Evolutionary conservation across 64 coral and sea anemone genomes (phyloP).

Genomic region (Pocillopora damicornis): DNA sequence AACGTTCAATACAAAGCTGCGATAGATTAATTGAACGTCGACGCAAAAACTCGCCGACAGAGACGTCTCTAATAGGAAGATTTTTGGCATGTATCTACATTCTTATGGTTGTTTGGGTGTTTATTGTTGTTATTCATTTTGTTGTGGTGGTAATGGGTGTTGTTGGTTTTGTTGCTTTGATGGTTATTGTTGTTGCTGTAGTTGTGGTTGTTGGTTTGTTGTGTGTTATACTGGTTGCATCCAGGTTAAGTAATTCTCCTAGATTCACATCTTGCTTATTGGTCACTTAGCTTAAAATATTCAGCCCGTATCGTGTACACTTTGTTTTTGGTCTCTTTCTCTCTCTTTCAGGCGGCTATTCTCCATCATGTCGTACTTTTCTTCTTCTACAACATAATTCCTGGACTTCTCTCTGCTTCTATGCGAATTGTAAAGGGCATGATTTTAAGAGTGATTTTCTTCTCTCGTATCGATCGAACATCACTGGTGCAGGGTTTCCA

Average conservation of each 20-base stretch:
- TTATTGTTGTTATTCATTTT: no score
- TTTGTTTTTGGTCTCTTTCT: background rate
- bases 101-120: background rate
- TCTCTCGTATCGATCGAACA: conserved; percentile 51
- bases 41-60: no score
- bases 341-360: conserved; percentile 28
- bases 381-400: conserved; percentile 75
- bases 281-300: no score
- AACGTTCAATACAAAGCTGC: no score
- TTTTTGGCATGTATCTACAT: background rate
- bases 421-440: conserved; percentile 49
- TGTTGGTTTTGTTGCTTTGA: no score
- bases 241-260: no score
- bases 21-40: no score
- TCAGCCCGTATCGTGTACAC: no score
- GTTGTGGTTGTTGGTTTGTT: no score
- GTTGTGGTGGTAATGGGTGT: no score
- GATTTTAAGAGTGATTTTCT: conserved; percentile 41
- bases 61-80: no score
- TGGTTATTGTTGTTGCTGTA: no score
- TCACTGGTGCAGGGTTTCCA: conserved; percentile 59
- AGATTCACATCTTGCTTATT: background rate
- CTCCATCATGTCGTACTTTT: conserved; percentile 70
- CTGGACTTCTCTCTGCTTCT: conserved; percentile 52
- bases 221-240: background rate